These are phyloP conservation scores for Salvelinus namaycush DNA, from an alignment of 2,113 vertebrate species.

Conservation along the genomic window DNA sequence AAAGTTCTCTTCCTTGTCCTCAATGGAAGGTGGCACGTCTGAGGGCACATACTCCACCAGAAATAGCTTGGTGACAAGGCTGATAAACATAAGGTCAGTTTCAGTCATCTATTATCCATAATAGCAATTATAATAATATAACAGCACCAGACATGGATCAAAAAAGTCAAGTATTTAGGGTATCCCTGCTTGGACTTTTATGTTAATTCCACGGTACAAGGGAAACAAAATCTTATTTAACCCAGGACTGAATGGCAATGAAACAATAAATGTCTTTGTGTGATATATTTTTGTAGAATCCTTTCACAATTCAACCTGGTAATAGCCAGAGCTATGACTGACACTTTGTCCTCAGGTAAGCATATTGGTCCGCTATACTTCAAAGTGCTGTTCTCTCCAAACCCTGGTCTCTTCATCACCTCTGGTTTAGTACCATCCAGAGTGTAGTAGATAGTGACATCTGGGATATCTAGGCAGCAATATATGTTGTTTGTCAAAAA, in stretches of 20 bases:
- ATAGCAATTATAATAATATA: background rate
- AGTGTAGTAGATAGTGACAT: conserved; percentile 84
- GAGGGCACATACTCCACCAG: conserved; percentile 72
- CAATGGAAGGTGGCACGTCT: conserved; percentile 36
- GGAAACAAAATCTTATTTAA: too few relatives aligned
- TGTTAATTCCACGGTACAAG: too few relatives aligned
- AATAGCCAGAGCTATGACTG: conserved; percentile 83
- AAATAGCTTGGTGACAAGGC: conserved; percentile 89
- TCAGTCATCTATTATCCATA: background rate
- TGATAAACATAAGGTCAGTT: background rate
- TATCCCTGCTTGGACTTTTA: too few relatives aligned
- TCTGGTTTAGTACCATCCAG: conserved; percentile 89
- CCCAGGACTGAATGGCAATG: too few relatives aligned
- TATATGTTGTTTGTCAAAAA: background rate
- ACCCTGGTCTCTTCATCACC: conserved; percentile 62
- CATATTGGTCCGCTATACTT: conserved; percentile 80
- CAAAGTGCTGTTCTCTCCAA: conserved; percentile 72
- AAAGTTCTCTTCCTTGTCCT: conserved; percentile 61
- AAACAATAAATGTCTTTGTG: background rate
- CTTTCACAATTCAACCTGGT: conserved; percentile 20
- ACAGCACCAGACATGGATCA: too few relatives aligned
- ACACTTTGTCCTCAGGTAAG: conserved; percentile 84
- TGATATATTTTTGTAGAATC: background rate
- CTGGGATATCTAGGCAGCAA: conserved; percentile 77
- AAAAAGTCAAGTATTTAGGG: too few relatives aligned